Evolutionary conservation across 2,797 vertebrate species (phyloP), one percentile per base, ranked within the genome.

Genomic region (Lophotriccus pileatus): DNA sequence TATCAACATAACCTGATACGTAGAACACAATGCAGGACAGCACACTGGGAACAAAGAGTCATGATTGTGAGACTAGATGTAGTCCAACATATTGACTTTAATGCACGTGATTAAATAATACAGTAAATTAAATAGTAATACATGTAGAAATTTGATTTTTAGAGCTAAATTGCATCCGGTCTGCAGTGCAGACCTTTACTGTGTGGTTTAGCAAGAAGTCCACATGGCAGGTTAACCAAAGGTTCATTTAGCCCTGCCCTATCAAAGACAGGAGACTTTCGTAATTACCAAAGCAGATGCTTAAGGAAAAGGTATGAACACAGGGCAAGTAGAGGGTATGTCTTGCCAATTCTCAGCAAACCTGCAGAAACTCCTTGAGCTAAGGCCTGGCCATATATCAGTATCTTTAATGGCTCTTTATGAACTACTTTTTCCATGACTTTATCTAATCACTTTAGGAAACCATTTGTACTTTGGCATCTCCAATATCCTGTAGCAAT

Each of bases 381-480:
- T 91, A 41, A 18, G 77, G 12, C 32, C 53, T 75, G 20, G 46
- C 43, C 56, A 53, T 36, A 3, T 43, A 72, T 72, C 53, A 34
- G 41, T 62, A 39, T 32, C 36, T 75, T 89, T 85, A 92, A 70
- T 47, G 15, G 12, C 34, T 94, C 49, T 74, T 50, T 44, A 64
- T 28, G 24, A 93, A 39, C 24, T 25, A 36, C 10, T 81, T 84
- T 73, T 96, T 86, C 84, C 46, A 53, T 32, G 14, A 56, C 22
- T 72, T 91, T 91, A 78, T 91, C 64, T 91, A 85, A 91, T 66
- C 7, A 14, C 37, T 88, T 75, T 24, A 86, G 91, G 55, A 86
- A 84, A 66, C 20, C 15, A 41, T 75, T 93, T 86, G 23, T 78
- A 50, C 50, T 93, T 91, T 78, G 87, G 34, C 76, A 78, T 84